phyloP scores from a whole-genome alignment of 2,797 vertebrate species.

The Cetoscarus ocellatus region DNA sequence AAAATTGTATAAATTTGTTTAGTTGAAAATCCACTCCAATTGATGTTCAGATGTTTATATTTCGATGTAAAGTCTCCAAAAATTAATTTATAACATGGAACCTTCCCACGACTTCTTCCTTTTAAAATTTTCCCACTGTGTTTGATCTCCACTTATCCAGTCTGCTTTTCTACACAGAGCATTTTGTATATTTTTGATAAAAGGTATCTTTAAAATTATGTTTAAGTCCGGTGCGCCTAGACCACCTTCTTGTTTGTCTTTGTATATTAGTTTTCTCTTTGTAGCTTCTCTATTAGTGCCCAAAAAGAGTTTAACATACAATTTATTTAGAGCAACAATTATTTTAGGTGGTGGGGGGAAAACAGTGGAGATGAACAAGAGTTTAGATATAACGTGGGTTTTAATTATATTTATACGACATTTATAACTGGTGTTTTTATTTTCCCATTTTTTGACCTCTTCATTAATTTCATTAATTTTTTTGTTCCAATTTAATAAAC shows the following conservation, averaged over 20 bases:
- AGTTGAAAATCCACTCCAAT: not conserved
- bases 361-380: too few species aligned
- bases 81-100: not conserved
- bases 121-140: not conserved
- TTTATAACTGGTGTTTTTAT: too few species aligned
- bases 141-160: not conserved
- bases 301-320: not conserved
- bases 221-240: not conserved
- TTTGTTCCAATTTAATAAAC: too few species aligned
- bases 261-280: not conserved
- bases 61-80: not conserved
- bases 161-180: not conserved
- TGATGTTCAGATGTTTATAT: not conserved
- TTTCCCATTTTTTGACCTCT: too few species aligned
- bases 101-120: not conserved
- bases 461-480: too few species aligned
- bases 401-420: too few species aligned
- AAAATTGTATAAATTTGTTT: too few species aligned
- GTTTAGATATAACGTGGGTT: too few species aligned
- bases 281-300: not conserved
- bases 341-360: too few species aligned
- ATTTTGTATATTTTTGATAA: not conserved
- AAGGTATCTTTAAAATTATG: not conserved
- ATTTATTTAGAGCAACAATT: too few species aligned
- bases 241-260: not conserved